Percentiles rank a stretch among this genome's conserved stretches.
phyloP scores from a whole-genome alignment of 2,888 invertebrate species.

The Epinotia nisella region DNA sequence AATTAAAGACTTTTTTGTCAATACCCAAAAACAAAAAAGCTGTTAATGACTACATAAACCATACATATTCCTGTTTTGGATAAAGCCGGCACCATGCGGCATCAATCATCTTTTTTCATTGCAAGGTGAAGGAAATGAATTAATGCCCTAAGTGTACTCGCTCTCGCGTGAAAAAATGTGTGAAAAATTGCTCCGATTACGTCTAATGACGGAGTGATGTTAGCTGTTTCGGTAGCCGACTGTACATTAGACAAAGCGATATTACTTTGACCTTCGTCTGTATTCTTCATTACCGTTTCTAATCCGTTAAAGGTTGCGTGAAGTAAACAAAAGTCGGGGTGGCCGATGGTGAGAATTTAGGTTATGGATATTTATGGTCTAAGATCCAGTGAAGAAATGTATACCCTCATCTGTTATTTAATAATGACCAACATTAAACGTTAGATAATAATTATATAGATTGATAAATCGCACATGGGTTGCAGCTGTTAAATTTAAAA shows the following conservation, averaged over 20 bases:
- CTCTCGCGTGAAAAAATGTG: slow-evolving; percentile 73
- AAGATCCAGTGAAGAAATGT: no score
- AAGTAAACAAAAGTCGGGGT: slow-evolving; percentile 33
- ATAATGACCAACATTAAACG: no score
- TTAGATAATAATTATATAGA: no score
- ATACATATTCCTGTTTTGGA: slow-evolving; percentile 66
- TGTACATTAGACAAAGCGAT: slow-evolving; percentile 61
- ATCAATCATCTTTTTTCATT: slow-evolving; percentile 79
- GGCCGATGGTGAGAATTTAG: slow-evolving; percentile 9
- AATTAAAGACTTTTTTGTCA: slow-evolving; percentile 59
- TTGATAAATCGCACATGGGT: no score
- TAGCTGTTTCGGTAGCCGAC: slow-evolving; percentile 62
- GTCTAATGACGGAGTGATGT: slow-evolving; percentile 71
- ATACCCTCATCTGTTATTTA: no score
- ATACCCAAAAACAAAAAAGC: slow-evolving; percentile 47
- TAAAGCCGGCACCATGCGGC: slow-evolving; percentile 63
- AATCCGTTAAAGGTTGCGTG: slow-evolving; percentile 35
- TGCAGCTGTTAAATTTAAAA: no score
- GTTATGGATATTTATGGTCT: no score
- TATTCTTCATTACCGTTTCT: slow-evolving; percentile 52
- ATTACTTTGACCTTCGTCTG: slow-evolving; percentile 60
- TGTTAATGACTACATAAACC: slow-evolving; percentile 63
- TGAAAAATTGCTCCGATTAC: slow-evolving; percentile 78
- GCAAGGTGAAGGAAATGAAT: slow-evolving; percentile 72
- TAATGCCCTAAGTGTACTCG: slow-evolving; percentile 67